Evolutionary conservation across 2,888 invertebrate species (phyloP).

Genomic region (Harmothoe impar): DNA sequence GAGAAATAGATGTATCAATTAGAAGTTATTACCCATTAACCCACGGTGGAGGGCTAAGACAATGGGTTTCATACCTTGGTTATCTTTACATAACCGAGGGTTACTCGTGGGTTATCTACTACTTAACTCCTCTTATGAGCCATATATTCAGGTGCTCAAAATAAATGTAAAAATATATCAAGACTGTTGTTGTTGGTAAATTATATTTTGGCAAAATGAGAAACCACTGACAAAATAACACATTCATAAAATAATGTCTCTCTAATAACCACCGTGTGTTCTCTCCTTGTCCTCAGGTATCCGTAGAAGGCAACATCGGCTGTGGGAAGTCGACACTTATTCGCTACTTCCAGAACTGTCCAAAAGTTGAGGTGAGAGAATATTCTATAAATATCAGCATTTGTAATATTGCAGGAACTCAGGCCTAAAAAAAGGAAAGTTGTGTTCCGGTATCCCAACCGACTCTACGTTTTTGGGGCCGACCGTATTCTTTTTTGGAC

Average conservation of each 20-base stretch:
- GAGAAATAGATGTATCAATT: not conserved
- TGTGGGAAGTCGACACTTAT: slow-evolving; percentile 82
- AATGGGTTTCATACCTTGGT: too few relatives aligned
- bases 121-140: not conserved
- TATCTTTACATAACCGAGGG: not conserved
- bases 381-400: not conserved
- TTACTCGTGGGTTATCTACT: not conserved
- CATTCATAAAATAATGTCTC: too few relatives aligned
- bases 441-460: too few relatives aligned
- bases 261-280: too few relatives aligned
- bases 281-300: slow-evolving; percentile 79
- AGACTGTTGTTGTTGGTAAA: too few relatives aligned
- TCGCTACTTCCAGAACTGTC: slow-evolving; percentile 77
- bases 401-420: not conserved
- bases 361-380: slow-evolving; percentile 76
- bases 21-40: not conserved
- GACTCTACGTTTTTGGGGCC: too few relatives aligned
- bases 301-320: slow-evolving; percentile 83
- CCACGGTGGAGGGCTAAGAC: too few relatives aligned
- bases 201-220: too few relatives aligned
- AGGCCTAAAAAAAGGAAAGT: too few relatives aligned
- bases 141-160: not conserved
- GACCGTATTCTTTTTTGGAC: too few relatives aligned
- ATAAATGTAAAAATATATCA: too few relatives aligned
- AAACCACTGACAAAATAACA: too few relatives aligned